Evolutionary conservation across 2,797 vertebrate species (phyloP), one percentile per base, ranked within the genome.

Genomic region (Lophius americanus): DNA sequence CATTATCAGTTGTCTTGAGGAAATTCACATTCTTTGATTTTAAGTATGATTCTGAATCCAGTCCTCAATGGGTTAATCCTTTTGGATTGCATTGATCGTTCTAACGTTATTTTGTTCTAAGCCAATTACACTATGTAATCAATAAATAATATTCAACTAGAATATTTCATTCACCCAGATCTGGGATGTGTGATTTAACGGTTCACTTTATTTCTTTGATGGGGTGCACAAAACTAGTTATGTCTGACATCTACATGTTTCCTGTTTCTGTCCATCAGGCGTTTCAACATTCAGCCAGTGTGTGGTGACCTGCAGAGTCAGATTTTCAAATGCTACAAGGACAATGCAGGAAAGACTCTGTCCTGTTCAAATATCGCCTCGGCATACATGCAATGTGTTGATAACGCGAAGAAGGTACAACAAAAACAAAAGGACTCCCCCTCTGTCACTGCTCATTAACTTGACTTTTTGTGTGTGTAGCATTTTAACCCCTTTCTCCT

Each of bases 371-470:
- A 84, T 3, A 93, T 99, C 85, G 96, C 96, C 51, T 93, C 70
- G 35, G 94, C 96, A 65, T 99, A 98, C 88, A 92, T 97, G 85
- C 93, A 90, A 73, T 98, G 97, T 75, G 96, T 99, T 84, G 94
- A 95, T 57, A 87, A 93, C 39, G 95, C 95, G 89, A 97, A 95
- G 90, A 94, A 96, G 94, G 97, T 98, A 83, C 0, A 12, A 43
- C 36, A 49, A 2, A 2, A 3, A 6, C 11, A 7, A 13, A 51
- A 44, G 4, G 2, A 37, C 36, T 37, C 23, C 23, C 23, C 23
- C 23, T 37, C 2, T 33, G n/a, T 46, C 5, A 46, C 14, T 44
- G 10, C 42, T n/a, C 7, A 23, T 9, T 49, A 2, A 7, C 10
- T 23, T 37, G 55, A 41, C 50, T n/a, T 39, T 47, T 9, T 37